A percentile compares a stretch with the other conserved stretches of the same genome.
These are phyloP conservation scores for Lipophrys pholis DNA, from an alignment of 2,113 vertebrate genomes.

Conservation along the genomic window DNA sequence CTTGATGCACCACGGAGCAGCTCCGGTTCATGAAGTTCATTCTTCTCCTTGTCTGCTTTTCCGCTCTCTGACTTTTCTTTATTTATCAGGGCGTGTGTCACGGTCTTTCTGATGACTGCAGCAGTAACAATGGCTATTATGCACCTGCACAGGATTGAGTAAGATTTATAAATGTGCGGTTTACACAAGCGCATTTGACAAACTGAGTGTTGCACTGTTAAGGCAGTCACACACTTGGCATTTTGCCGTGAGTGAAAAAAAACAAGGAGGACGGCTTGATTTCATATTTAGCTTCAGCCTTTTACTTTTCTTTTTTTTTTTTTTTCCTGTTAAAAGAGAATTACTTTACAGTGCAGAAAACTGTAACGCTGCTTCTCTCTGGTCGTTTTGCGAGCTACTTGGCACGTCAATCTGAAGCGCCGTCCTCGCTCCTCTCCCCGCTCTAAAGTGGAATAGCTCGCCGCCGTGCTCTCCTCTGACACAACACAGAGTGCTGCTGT, in stretches of 20 bases:
- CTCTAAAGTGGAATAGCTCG: slow-evolving; percentile 44
- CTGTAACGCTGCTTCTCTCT: background rate
- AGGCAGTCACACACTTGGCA: slow-evolving; percentile 19
- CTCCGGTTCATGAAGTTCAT: slow-evolving; percentile 9
- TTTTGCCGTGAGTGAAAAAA: slow-evolving; percentile 15
- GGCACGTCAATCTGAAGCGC: slow-evolving; percentile 16
- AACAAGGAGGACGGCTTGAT: slow-evolving; percentile 9
- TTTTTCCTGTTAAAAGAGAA: background rate
- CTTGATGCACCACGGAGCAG: background rate
- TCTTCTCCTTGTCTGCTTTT: background rate
- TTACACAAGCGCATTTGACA: slow-evolving; percentile 40
- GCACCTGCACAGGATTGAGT: slow-evolving; percentile 27
- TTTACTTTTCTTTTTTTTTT: background rate
- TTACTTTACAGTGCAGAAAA: background rate
- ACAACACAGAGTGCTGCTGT: slow-evolving; percentile 2
- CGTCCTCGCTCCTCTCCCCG: background rate
- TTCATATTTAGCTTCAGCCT: background rate
- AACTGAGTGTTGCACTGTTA: slow-evolving; percentile 24
- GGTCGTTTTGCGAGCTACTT: slow-evolving; percentile 13
- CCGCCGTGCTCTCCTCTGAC: slow-evolving; percentile 14
- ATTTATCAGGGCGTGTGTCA: slow-evolving; percentile 1
- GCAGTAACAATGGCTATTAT: slow-evolving; percentile 32
- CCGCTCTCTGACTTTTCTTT: slow-evolving; percentile 2
- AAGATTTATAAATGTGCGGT: slow-evolving; percentile 31
- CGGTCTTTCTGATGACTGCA: background rate